These are phyloP conservation scores for Mythimna albipuncta DNA, from an alignment of 2,888 invertebrate genomes.

Conservation along the genomic window DNA sequence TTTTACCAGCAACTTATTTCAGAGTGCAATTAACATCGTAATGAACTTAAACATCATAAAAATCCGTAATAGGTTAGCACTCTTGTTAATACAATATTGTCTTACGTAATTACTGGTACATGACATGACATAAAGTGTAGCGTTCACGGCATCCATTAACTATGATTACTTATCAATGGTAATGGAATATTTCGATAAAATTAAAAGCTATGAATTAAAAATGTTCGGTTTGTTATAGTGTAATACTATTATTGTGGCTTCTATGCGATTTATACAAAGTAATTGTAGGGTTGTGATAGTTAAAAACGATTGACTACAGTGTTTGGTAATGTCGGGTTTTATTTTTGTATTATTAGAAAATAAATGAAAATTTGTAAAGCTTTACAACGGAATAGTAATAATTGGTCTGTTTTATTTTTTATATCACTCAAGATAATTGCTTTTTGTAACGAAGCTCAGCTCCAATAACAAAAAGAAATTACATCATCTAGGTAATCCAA, in stretches of 20 bases:
- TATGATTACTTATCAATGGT: conserved; percentile 79
- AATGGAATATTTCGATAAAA: conserved; percentile 70
- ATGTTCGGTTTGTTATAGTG: conserved; percentile 11
- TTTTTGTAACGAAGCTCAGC: conserved; percentile 3
- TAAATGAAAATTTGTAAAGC: neutral
- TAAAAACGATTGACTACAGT: conserved; percentile 1
- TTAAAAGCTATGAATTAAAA: conserved; percentile 55
- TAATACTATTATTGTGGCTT: conserved; percentile 2
- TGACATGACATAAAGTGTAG: conserved; percentile 71
- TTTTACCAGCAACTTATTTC: neutral
- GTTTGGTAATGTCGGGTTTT: conserved; percentile 8
- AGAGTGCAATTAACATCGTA: conserved; percentile 18
- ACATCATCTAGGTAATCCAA: neutral
- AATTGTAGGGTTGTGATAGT: conserved; percentile 30
- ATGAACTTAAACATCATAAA: conserved; percentile 41
- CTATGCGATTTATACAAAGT: conserved; percentile 29
- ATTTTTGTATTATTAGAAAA: neutral
- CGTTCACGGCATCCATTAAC: conserved; percentile 74
- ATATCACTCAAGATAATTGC: neutral
- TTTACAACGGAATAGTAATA: conserved; percentile 10
- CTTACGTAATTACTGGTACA: conserved; percentile 64
- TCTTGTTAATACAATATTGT: conserved; percentile 58
- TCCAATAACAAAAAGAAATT: neutral
- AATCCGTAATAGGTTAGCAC: conserved; percentile 36
- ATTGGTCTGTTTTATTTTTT: neutral